phyloP scores from a whole-genome alignment of 2,113 vertebrate genomes.

The Narcine bancroftii region DNA sequence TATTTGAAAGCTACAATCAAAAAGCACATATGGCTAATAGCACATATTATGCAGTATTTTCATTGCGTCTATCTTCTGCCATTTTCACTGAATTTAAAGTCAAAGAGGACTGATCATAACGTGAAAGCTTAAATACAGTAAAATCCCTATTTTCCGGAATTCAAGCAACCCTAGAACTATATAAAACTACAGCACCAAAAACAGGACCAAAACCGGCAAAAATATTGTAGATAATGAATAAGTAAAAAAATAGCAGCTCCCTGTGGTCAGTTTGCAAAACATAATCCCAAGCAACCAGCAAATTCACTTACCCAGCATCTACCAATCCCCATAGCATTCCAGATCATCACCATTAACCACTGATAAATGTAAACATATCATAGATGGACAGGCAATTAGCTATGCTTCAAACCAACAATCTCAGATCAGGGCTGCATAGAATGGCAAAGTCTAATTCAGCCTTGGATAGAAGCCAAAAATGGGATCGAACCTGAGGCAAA shows the following conservation, averaged over 20 bases:
- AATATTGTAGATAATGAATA: too few relatives aligned
- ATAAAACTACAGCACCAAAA: too few relatives aligned
- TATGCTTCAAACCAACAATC: neutral
- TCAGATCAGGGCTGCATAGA: neutral
- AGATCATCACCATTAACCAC: neutral
- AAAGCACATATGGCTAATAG: neutral
- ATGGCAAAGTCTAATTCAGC: neutral
- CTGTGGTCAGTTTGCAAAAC: too few relatives aligned
- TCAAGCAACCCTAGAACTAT: too few relatives aligned
- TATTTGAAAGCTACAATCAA: neutral
- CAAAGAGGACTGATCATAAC: neutral
- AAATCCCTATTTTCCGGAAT: too few relatives aligned
- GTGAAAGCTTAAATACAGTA: neutral
- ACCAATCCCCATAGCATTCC: too few relatives aligned
- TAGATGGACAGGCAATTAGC: neutral
- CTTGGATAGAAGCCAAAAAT: neutral
- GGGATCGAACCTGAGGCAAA: neutral
- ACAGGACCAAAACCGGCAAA: too few relatives aligned
- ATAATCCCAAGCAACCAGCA: too few relatives aligned
- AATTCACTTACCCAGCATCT: too few relatives aligned
- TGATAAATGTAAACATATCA: neutral
- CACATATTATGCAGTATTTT: neutral
- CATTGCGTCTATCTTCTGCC: neutral
- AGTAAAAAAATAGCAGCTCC: too few relatives aligned
- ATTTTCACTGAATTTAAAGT: neutral